Base-by-base conservation (phyloP, 2,888 invertebrate genomes). In the Anagyrus pseudococci region DNA sequence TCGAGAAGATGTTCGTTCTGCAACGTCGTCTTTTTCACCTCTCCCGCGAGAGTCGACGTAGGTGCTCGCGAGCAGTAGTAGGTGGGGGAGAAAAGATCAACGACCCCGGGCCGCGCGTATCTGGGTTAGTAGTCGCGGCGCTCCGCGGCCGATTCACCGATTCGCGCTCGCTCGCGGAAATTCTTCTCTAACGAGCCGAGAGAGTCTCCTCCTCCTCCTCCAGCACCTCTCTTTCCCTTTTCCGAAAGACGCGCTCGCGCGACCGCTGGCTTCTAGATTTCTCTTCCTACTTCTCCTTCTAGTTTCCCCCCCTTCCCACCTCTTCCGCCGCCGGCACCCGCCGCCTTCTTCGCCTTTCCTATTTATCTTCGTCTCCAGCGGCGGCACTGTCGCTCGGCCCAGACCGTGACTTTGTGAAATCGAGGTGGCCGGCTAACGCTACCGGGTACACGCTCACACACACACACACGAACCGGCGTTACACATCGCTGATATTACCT, bases 41-140 rank as follows among this genome's bases (percentile, higher is more conserved):
- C 10, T 29, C 10, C 29, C 10, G 29, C 29, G 10, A 29, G 10
- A 29, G 6, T 29, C 4, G 10, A 4, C 29, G 29, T 7, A 29
- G 10, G 10, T 7, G 29, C 29, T 10, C 4, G 29, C 29, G 29
- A 29, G 29, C 4, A 29, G 10, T 4, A 29, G 29, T 29, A 4
- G 29, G 29, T 15, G 40, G 4, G 70, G 71, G 71, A 75, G 74
- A 72, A 77, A 73, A 76, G 80, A 80, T 79, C 80, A 75, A 76
- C 77, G 80, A 80, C 80, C 79, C 70, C 72, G 72, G 71, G 64
- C 71, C 75, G 76, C 58, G 64, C 75, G 77, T 77, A 80, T 80
- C 80, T 80, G 76, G 80, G 80, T 80, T 80, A 80, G 80, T 79
- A 79, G 79, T 78, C 78, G 77, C 79, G 77, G 77, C 75, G 77